These are phyloP conservation scores for Drosophila dunni DNA, from an alignment of 1,140 invertebrate genomes.

Conservation along the genomic window DNA sequence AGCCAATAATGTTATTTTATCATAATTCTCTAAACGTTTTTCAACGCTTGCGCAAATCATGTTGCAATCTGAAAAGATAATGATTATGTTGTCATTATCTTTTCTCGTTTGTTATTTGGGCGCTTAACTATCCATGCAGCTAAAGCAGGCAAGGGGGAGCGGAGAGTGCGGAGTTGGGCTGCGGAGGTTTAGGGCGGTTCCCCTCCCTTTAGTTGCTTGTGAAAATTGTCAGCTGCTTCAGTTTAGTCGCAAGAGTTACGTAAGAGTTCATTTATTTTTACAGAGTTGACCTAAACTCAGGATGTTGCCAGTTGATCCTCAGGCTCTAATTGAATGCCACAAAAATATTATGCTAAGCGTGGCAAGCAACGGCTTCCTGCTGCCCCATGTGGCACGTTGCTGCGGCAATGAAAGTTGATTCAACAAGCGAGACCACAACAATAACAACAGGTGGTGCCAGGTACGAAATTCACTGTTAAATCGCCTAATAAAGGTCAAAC, in stretches of 20 bases:
- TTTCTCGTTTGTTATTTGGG: constrained; percentile 19
- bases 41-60: constrained; percentile 53
- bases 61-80: constrained; percentile 49
- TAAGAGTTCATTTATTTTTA: constrained; percentile 13
- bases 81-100: constrained; percentile 17
- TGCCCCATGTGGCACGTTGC: constrained; percentile 14
- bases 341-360: constrained; percentile 21
- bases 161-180: background rate
- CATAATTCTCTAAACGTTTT: constrained; percentile 33
- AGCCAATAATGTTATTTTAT: constrained; percentile 2
- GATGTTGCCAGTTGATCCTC: constrained; percentile 2
- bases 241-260: background rate
- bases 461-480: too few species aligned
- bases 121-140: constrained; percentile 46
- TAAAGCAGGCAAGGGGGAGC: background rate
- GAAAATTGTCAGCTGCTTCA: constrained; percentile 7
- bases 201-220: background rate
- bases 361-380: constrained; percentile 21
- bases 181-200: background rate
- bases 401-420: constrained; percentile 55
- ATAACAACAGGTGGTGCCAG: too few species aligned
- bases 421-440: background rate
- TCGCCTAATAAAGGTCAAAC: too few species aligned
- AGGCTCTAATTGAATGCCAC: constrained; percentile 19
- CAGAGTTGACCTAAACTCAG: background rate